Evolutionary conservation across 2,113 vertebrate genomes (phyloP).

Genomic region (Cavia aperea): DNA sequence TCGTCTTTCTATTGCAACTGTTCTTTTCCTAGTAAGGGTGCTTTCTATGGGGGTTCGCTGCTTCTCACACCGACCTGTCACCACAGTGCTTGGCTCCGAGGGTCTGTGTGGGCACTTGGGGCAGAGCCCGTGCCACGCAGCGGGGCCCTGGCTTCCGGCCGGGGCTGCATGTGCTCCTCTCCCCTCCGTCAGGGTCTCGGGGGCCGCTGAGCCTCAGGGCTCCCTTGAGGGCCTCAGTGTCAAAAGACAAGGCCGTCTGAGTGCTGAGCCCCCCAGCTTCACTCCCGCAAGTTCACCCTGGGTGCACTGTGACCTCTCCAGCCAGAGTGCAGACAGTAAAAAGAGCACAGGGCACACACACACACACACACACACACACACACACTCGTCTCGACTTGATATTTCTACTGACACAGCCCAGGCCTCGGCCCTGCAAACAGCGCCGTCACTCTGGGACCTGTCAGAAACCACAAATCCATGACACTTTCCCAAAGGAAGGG

Average conservation of each 20-base stretch:
- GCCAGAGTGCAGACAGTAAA: too few species aligned
- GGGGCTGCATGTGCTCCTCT: fast-evolving
- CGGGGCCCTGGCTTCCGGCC: not conserved
- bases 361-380: too few species aligned
- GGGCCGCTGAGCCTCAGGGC: not conserved
- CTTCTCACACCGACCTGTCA: not conserved
- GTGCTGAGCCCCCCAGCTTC: not conserved
- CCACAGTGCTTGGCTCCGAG: not conserved
- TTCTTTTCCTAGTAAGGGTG: not conserved
- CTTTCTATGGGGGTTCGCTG: not conserved
- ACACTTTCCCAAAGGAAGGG: fast-evolving
- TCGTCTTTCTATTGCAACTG: not conserved
- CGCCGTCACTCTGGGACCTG: not conserved
- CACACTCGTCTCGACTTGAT: not conserved
- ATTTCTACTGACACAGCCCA: not conserved
- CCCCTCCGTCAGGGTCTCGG: not conserved
- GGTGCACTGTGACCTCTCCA: not conserved
- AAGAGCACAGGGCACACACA: not conserved
- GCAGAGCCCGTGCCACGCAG: not conserved
- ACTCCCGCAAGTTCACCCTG: not conserved
- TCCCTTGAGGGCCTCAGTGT: not conserved
- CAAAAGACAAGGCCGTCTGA: not conserved
- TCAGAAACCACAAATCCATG: not conserved
- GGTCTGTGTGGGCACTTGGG: not conserved
- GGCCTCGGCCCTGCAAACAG: not conserved